Base-by-base conservation (phyloP, 2,888 invertebrate species). In the Busseola fusca region DNA sequence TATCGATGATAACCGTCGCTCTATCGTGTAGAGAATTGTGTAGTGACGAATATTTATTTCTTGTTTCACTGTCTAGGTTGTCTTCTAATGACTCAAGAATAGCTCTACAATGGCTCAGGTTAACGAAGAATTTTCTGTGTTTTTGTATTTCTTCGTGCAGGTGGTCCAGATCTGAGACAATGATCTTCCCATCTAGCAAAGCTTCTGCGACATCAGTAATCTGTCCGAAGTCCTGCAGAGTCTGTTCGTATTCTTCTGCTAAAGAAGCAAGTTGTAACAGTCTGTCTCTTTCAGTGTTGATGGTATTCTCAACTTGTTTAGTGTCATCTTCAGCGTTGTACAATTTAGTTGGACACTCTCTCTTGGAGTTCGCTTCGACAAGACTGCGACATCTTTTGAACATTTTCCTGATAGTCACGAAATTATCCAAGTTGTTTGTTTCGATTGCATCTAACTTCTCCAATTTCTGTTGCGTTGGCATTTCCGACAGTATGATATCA, bases 71-170 rank as follows among this genome's bases (percentile, higher is more conserved):
- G 86, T 98, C 98, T 54, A 98, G 95, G 89, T 98, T 98, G 80
- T 97, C 97, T 92, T 98, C 98, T 37, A 98, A 92, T 0, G 98
- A 98, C 91, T 98, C 98, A 54, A 98, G 94, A 85, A 98, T 98
- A 18, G 97, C 98, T 84, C 98, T 96, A 87, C 98, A 98, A 82
- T 98, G 98, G 86, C 98, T 98, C 14, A 98, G 92, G 84, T 98
- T 98, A 0, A 98, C 98, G 88, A 98, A 98, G 95, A 98, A 98
- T 88, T 98, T 98, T 54, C 98, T 96, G 87, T 98, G 98, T 88
- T 98, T 98, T 87, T 98, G 98, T 93, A 98, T 98, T 94, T 98
- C 98, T 87, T 98, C 98, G 87, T 98, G 98, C n/a, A 98, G 93
- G 85, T 98, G 98, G 84, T 97, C 97, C 76, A 98, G 93, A 83